Evolutionary conservation across 1,140 invertebrate species (phyloP).

Genomic region (Drosophila virilis): DNA sequence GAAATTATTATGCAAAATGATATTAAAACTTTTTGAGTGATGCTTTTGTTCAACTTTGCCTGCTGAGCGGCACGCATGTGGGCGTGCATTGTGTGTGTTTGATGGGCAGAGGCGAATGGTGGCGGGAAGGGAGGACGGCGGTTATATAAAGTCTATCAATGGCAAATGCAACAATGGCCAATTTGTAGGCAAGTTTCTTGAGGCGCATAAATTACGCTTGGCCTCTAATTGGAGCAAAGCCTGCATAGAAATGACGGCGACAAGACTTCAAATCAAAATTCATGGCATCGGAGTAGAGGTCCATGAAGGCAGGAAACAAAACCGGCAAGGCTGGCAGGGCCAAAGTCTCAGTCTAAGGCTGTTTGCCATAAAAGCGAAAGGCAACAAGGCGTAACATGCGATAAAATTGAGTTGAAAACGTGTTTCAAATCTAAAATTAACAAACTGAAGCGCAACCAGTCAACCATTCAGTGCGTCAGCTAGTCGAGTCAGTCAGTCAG

Average conservation of each 20-base stretch:
- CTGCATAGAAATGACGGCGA: constrained; percentile 56
- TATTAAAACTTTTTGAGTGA: constrained; percentile 69
- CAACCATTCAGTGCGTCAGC: constrained; percentile 33
- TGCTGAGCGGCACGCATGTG: constrained; percentile 30
- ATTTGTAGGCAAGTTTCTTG: constrained; percentile 70
- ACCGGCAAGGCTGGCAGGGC: not conserved
- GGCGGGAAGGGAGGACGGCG: not conserved
- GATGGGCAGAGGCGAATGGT: no score
- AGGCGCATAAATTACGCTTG: constrained; percentile 74
- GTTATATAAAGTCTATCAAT: constrained; percentile 10
- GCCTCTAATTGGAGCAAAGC: constrained; percentile 67
- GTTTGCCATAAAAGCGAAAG: constrained; percentile 70
- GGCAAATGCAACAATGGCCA: constrained; percentile 71
- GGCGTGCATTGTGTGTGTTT: not conserved
- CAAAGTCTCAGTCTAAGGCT: constrained; percentile 18
- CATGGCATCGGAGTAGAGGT: constrained; percentile 22
- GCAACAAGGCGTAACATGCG: constrained; percentile 82
- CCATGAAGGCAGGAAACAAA: not conserved
- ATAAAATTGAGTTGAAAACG: constrained; percentile 82
- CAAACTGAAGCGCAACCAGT: constrained; percentile 56
- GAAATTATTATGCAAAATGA: constrained; percentile 75
- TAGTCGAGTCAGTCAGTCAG: constrained; percentile 15
- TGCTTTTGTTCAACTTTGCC: constrained; percentile 70
- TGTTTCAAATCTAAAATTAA: constrained; percentile 83
- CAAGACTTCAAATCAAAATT: constrained; percentile 77